phyloP scores from a whole-genome alignment of 2,888 invertebrate species.

The Thymelicus lineola region DNA sequence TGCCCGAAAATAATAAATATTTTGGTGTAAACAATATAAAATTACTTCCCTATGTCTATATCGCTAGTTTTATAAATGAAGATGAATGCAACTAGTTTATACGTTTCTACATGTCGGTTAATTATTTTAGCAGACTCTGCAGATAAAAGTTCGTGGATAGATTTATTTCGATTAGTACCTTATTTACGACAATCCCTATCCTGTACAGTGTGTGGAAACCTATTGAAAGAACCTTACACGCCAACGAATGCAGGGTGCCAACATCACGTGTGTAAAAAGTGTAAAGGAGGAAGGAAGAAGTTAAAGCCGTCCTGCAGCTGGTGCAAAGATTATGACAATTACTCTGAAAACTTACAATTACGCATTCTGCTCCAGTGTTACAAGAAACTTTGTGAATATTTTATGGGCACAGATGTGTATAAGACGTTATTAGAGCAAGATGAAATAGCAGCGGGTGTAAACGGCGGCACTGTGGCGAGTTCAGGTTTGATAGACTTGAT shows the following conservation, averaged over 20 bases:
- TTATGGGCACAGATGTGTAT: conserved; percentile 90
- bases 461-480: conserved; percentile 80
- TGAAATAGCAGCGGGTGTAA: conserved; percentile 78
- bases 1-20: conserved; percentile 63
- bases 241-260: conserved; percentile 92
- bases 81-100: conserved; percentile 93
- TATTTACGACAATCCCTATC: conserved; percentile 94
- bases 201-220: conserved; percentile 95
- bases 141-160: conserved; percentile 90
- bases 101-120: conserved; percentile 92
- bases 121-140: conserved; percentile 90
- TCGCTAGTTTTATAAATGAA: conserved; percentile 59
- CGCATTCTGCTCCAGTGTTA: conserved; percentile 94
- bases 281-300: conserved; percentile 93
- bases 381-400: conserved; percentile 94
- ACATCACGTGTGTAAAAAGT: conserved; percentile 94
- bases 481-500: conserved; percentile 90
- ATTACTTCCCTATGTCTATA: conserved; percentile 61
- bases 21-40: conserved; percentile 73
- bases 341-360: conserved; percentile 92
- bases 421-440: conserved; percentile 85
- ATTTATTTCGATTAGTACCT: conserved; percentile 92
- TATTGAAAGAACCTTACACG: conserved; percentile 92
- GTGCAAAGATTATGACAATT: conserved; percentile 94
- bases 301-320: conserved; percentile 93